Conservation (phyloP, 2,888 invertebrate species). For the Nesidiocoris tenuis region DNA sequence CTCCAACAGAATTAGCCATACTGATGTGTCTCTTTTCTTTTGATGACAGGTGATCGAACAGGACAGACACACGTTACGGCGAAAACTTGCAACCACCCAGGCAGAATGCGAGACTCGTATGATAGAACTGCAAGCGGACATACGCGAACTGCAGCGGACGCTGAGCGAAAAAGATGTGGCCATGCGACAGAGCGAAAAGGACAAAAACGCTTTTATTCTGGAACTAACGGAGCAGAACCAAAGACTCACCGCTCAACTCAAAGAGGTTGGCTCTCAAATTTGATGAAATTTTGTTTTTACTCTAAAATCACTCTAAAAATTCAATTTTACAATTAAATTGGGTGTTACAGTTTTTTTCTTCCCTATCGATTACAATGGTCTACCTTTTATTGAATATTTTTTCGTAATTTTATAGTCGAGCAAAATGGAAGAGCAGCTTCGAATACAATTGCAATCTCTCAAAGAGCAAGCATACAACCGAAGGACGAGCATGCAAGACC, state of each 20-base stretch:
- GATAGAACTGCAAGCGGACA: constrained; percentile 84
- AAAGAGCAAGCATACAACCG: constrained; percentile 81
- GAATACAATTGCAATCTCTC: constrained; percentile 75
- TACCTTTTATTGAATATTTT: no score
- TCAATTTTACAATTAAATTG: neutral
- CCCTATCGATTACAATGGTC: neutral
- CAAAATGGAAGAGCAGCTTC: constrained; percentile 74
- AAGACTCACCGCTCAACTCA: constrained; percentile 78
- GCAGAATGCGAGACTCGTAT: constrained; percentile 86
- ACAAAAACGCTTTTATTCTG: constrained; percentile 75
- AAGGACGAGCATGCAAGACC: constrained; percentile 79
- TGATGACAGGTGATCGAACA: constrained; percentile 93
- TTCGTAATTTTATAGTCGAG: constrained; percentile 62
- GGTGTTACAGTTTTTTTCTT: neutral
- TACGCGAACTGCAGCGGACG: constrained; percentile 74
- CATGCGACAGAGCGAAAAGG: constrained; percentile 62
- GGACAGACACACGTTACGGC: constrained; percentile 82
- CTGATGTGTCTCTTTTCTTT: no score
- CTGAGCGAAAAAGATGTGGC: constrained; percentile 61
- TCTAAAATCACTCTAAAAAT: neutral
- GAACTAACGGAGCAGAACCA: constrained; percentile 88
- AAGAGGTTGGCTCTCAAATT: constrained; percentile 60
- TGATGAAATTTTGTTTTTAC: no score
- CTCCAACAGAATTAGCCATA: no score
- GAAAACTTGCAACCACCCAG: constrained; percentile 80